Conservation (phyloP, 2,888 invertebrate species). For the Trimorus sp. region DNA sequence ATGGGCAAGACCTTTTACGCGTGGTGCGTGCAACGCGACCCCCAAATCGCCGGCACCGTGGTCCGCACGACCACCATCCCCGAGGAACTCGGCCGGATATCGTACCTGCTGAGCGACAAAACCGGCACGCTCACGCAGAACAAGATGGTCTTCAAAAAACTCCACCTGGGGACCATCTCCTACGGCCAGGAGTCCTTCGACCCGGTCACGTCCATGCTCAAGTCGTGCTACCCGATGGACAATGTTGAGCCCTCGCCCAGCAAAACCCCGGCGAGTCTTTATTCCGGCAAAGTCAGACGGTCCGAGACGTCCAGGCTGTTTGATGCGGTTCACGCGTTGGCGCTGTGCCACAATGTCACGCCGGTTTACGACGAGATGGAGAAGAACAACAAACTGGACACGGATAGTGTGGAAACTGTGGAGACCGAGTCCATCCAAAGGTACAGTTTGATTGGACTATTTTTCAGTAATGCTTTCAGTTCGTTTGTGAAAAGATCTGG, state of each 20-base stretch:
- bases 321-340: constrained; percentile 96
- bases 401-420: constrained; percentile 76
- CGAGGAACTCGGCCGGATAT: constrained; percentile 98
- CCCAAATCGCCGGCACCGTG: constrained; percentile 95
- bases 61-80: constrained; percentile 99
- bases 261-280: constrained; percentile 61
- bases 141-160: constrained; percentile 98
- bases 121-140: constrained; percentile 99
- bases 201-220: constrained; percentile 84
- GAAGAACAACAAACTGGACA: constrained; percentile 72
- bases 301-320: constrained; percentile 89
- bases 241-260: constrained; percentile 72
- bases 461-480: too few relatives aligned
- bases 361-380: constrained; percentile 91
- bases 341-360: constrained; percentile 99
- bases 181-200: constrained; percentile 94
- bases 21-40: constrained; percentile 97
- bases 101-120: constrained; percentile 98
- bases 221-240: constrained; percentile 73
- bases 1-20: constrained; percentile 99
- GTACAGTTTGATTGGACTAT: too few relatives aligned
- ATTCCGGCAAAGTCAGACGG: constrained; percentile 84
- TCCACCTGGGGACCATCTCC: constrained; percentile 96
- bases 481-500: neutral
- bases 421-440: constrained; percentile 80